phyloP scores from a whole-genome alignment of 2,113 vertebrate genomes.

The Todiramphus saurophagus region DNA sequence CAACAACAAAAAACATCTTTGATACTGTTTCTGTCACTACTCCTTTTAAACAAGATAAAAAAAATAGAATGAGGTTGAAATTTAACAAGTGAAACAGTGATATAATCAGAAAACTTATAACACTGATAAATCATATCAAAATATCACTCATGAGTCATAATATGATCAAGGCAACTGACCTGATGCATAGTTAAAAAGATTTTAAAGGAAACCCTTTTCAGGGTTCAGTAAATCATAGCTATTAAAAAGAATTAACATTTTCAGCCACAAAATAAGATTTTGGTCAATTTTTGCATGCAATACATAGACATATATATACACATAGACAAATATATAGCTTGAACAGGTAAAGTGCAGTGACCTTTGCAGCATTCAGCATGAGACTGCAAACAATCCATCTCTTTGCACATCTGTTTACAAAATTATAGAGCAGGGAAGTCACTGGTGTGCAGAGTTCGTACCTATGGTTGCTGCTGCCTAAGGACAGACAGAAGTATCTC shows the following conservation, averaged over 20 bases:
- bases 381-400: neutral
- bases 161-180: conserved; percentile 32
- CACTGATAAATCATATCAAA: neutral
- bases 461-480: neutral
- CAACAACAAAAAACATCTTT: neutral
- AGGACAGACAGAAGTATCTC: neutral
- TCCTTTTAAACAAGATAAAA: neutral
- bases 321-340: neutral
- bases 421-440: neutral
- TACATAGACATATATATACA: neutral
- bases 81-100: neutral
- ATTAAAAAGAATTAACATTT: neutral
- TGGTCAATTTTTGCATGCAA: neutral
- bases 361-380: neutral
- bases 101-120: conserved; percentile 23
- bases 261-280: neutral
- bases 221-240: neutral
- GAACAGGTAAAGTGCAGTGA: neutral
- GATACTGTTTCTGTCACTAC: neutral
- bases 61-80: neutral
- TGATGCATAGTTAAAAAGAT: conserved; percentile 11
- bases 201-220: neutral
- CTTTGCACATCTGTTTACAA: conserved; percentile 4
- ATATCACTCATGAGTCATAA: conserved; percentile 10
- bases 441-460: neutral